phyloP scores from a whole-genome alignment of 2,888 invertebrate species.

The Chesias legatella region DNA sequence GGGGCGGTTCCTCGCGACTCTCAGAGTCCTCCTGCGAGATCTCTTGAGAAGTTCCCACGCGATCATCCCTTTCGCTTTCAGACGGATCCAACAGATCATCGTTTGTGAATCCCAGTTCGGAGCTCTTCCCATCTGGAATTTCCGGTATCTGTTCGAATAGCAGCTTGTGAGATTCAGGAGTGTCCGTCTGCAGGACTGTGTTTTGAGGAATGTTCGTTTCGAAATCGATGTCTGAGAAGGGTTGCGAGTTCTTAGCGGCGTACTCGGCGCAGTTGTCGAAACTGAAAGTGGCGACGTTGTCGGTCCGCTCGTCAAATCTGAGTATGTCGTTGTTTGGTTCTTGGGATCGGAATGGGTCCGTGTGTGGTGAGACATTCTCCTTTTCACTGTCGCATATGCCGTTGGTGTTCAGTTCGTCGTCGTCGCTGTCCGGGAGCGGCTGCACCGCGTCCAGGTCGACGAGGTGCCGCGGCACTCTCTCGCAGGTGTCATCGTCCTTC shows the following conservation, averaged over 20 bases:
- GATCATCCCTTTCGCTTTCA: conserved; percentile 57
- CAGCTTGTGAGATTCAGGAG: conserved; percentile 74
- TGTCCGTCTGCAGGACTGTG: conserved; percentile 61
- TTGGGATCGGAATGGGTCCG: conserved; percentile 40
- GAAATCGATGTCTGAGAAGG: conserved; percentile 55
- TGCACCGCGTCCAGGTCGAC: conserved; percentile 83
- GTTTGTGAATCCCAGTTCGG: conserved; percentile 66
- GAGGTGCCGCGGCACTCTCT: conserved; percentile 49
- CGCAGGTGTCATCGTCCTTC: conserved; percentile 77
- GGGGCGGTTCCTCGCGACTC: conserved; percentile 49
- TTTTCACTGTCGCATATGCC: conserved; percentile 55
- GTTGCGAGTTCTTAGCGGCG: conserved; percentile 46
- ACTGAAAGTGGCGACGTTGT: conserved; percentile 42
- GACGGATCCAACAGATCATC: conserved; percentile 61
- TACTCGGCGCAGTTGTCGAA: conserved; percentile 56
- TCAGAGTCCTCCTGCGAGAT: conserved; percentile 63
- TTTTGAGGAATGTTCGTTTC: conserved; percentile 55
- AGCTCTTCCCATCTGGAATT: conserved; percentile 74
- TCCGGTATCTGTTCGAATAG: conserved; percentile 75
- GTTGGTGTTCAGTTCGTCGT: conserved; percentile 62
- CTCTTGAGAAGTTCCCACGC: conserved; percentile 56
- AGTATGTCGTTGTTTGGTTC: conserved; percentile 68
- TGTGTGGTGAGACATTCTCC: conserved; percentile 60
- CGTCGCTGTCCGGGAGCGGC: conserved; percentile 75
- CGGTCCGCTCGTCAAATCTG: conserved; percentile 55